phyloP scores from a whole-genome alignment of 1,140 invertebrate species.

The Calliopsis andreniformis region DNA sequence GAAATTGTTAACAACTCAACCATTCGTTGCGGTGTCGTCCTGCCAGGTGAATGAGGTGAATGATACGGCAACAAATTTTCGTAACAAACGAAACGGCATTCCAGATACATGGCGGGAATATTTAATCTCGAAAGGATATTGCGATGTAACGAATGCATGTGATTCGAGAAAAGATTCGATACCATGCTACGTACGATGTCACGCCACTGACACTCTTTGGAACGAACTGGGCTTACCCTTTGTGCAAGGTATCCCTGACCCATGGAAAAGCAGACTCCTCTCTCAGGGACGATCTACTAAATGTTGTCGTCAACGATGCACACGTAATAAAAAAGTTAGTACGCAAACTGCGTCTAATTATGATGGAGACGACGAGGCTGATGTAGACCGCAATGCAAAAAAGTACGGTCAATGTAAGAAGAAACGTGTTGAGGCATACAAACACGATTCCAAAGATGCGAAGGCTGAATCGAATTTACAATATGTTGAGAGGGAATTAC shows the following conservation, averaged over 20 bases:
- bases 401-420: not conserved
- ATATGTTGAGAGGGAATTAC: not conserved
- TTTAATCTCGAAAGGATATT: slow-evolving; percentile 25
- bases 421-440: not conserved
- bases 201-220: slow-evolving; percentile 45
- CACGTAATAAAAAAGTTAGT: not conserved
- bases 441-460: not conserved
- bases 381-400: slow-evolving; percentile 1
- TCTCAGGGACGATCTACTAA: too few species aligned
- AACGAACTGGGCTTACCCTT: slow-evolving; percentile 42
- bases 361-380: slow-evolving; percentile 36
- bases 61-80: too few species aligned
- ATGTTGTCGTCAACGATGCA: not conserved
- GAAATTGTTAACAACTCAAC: slow-evolving; percentile 31
- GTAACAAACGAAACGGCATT: slow-evolving; percentile 26
- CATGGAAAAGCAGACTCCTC: slow-evolving; percentile 30
- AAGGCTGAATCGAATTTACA: not conserved
- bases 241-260: slow-evolving; percentile 56
- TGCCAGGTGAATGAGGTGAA: not conserved
- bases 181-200: slow-evolving; percentile 24
- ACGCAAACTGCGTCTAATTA: not conserved
- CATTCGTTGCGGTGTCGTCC: not conserved
- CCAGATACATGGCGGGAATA: slow-evolving; percentile 54
- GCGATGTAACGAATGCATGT: not conserved
- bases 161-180: slow-evolving; percentile 5